Base-by-base conservation (phyloP, 2,888 invertebrate species). In the Stenchaetothrips biformis region DNA sequence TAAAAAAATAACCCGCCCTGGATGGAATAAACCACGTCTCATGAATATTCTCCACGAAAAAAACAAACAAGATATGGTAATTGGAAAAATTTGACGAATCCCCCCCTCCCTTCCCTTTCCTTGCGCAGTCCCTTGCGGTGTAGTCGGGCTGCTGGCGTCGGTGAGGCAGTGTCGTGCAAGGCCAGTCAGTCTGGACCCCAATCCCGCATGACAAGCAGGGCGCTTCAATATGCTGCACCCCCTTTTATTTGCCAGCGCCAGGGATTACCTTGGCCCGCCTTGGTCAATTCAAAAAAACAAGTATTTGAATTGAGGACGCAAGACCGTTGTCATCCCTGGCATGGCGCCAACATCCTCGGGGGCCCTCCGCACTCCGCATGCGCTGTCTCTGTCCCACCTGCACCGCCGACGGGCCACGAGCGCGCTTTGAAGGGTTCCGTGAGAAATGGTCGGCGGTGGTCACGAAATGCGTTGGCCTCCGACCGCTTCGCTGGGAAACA, bases 161-260 rank as follows among this genome's bases (percentile, higher is more conserved):
- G 25, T 21, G 2, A 1, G 67, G 67, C 25, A 25, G 67, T 9
- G 53, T 9, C 53, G 13, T 3, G 53, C 53, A 16, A 16, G 53
- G 53, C 8, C 53, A 9, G 53, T 16, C 67, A 18, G 8, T 37
- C 4, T 37, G 37, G 9, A 74, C 67, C 21, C 11, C 25, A 8
- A 74, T 74, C 21, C 67, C 67, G 67, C 67, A 74, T 74, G 67
- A 25, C 67, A 74, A 74, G 67, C 11, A 74, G 67, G 67, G 13
- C 67, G 25, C 25, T 74, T 74, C 67, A 74, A 74, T 74, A 74
- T 74, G 67, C 67, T 11, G 25, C 21, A 21, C 25, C 25, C 67
- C 9, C 25, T 74, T 21, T 74, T 74, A 74, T 74, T 74, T 74
- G 25, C 59, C 59, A 13, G 18, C 59, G 2, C 59, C 13, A 59